Base-by-base conservation (phyloP, 2,888 invertebrate genomes). In the Lathronympha strigana region DNA sequence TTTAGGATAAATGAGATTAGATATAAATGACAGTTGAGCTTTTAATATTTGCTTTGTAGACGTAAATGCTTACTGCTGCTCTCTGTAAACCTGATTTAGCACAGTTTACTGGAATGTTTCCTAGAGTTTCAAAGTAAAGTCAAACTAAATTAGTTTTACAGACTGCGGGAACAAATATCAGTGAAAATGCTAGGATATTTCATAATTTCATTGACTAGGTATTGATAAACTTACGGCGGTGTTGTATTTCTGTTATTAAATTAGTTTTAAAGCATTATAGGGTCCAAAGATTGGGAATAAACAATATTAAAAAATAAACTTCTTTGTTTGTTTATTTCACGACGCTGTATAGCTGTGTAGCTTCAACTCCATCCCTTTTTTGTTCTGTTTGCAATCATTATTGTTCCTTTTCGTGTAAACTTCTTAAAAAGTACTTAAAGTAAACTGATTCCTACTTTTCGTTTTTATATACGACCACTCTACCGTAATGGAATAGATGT, bases 261-360 rank as follows among this genome's bases (percentile, higher is more conserved):
- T 88, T 92, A 94, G 93, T 93, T 94, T 93, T 94, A 93, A 93
- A 93, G 93, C 94, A 93, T 88, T 94, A 94, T 94, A 94, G 94
- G 94, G 94, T 94, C 94, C 94, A 94, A 94, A 93, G 93, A 94
- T 94, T 94, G 94, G 94, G 93, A 94, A 94, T 94, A 94, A 93
- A 94, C 90, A 93, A 93, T 93, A 94, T 93, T 93, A 92, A 93
- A 79, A 93, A 91, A 87, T 84, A 80, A 81, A 74, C 72, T 73
- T 73, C 76, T 73, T 86, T 88, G 83, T 88, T 87, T 86, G 77
- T 80, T 85, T 87, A 57, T 69, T 45, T 66, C 60, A 31, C 25
- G 36, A 47, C 57, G 33, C 28, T 23, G 51, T 33, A 9, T 43
- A 13, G 31, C n/a, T 19, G 8, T 19, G n/a, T 25, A 38, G 23